A percentile compares a stretch with the other conserved stretches of the same genome.
Conservation (phyloP, 2,113 vertebrate species). For the Jacana jacana region DNA sequence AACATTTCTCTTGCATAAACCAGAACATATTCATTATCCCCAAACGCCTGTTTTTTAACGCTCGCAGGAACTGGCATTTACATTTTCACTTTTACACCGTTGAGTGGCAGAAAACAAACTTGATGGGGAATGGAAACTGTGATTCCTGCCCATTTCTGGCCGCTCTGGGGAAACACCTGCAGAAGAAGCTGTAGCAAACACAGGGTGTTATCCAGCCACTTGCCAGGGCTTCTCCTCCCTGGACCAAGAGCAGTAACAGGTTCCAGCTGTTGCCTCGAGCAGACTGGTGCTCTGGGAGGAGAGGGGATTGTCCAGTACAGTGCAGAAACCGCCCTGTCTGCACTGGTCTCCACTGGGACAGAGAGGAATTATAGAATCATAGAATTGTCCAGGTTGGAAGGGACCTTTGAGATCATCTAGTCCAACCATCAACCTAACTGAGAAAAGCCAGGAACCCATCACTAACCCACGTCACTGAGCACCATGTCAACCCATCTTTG, state of each 20-base stretch:
- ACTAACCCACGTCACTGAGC: too few relatives aligned
- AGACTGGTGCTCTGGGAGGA: background rate
- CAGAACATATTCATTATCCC: background rate
- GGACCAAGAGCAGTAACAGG: accelerated
- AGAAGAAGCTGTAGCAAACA: background rate
- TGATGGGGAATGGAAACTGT: background rate
- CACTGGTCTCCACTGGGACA: background rate
- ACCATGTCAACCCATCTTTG: too few relatives aligned
- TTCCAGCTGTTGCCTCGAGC: background rate
- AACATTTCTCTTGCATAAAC: background rate
- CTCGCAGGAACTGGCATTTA: background rate
- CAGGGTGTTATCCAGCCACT: background rate
- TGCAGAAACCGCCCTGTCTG: accelerated
- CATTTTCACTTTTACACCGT: background rate
- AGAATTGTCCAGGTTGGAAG: too few relatives aligned
- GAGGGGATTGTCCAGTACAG: accelerated
- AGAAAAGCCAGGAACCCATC: too few relatives aligned
- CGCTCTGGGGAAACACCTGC: background rate
- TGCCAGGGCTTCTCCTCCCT: background rate
- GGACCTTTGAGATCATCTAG: too few relatives aligned
- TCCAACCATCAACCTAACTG: too few relatives aligned
- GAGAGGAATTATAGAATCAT: too few relatives aligned
- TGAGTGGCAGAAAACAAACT: background rate
- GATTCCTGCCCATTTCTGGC: background rate
- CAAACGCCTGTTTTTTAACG: background rate